Conservation (phyloP, 2,888 invertebrate species). For the Sturmia bella region DNA sequence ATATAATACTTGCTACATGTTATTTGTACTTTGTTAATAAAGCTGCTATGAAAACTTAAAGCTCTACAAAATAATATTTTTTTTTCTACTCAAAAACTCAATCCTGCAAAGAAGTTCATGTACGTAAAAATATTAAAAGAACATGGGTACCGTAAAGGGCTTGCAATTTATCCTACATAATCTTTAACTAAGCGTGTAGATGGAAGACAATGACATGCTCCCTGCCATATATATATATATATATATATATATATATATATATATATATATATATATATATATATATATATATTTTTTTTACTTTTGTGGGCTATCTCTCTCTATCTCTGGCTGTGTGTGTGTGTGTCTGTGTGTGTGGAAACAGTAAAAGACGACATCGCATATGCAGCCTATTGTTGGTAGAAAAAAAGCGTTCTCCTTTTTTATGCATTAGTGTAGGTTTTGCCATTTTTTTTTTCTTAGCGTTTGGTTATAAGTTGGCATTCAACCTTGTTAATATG, state of each 20-base stretch:
- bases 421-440: slow-evolving; percentile 7
- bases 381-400: slow-evolving; percentile 11
- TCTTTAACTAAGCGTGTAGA: slow-evolving; percentile 71
- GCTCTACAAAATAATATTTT: slow-evolving; percentile 52
- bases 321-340: too few species aligned
- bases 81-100: neutral
- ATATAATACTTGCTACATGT: neutral
- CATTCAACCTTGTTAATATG: slow-evolving; percentile 70
- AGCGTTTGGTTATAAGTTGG: slow-evolving; percentile 52
- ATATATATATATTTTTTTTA: too few species aligned
- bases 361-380: slow-evolving; percentile 3
- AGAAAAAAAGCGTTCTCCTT: neutral
- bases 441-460: neutral
- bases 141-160: slow-evolving; percentile 14
- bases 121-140: slow-evolving; percentile 2
- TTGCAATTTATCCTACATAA: slow-evolving; percentile 66
- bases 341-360: neutral
- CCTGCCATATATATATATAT: too few species aligned
- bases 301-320: too few species aligned
- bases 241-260: too few species aligned
- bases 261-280: too few species aligned
- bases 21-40: slow-evolving; percentile 7
- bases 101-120: neutral
- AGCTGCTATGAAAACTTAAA: slow-evolving; percentile 64
- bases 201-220: slow-evolving; percentile 69